Conservation (phyloP, 2,113 vertebrate species). For the Pardalotus punctatus region DNA sequence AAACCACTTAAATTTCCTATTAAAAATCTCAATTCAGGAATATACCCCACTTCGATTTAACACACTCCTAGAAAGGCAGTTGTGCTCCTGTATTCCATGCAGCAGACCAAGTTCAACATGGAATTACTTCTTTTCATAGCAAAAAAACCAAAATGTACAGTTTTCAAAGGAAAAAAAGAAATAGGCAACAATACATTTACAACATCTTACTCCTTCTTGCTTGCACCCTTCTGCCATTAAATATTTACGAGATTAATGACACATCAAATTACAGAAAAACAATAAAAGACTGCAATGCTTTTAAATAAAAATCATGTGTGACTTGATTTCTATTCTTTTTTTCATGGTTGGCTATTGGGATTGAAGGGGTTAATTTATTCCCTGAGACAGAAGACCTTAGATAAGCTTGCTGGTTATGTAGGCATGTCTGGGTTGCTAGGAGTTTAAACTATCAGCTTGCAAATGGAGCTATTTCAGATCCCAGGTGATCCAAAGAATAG, state of each 20-base stretch:
- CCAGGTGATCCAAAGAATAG: conserved; percentile 57
- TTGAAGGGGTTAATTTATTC: conserved; percentile 41
- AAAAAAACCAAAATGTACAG: not conserved
- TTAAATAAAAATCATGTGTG: not conserved
- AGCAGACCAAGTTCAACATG: not conserved
- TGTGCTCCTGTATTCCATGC: not conserved
- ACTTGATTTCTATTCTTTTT: not conserved
- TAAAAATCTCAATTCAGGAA: conserved; percentile 25
- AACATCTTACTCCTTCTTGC: not conserved
- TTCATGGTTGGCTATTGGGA: not conserved
- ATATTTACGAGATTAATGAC: not conserved
- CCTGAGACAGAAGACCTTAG: conserved; percentile 23
- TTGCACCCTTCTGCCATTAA: not conserved
- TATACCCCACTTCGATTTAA: not conserved
- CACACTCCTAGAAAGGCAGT: not conserved
- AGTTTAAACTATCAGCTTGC: conserved; percentile 55
- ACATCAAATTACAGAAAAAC: not conserved
- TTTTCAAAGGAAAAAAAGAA: not conserved
- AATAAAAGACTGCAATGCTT: not conserved
- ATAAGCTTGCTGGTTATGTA: conserved; percentile 43
- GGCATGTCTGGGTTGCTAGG: conserved; percentile 51
- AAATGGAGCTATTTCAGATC: conserved; percentile 59
- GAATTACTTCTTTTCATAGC: not conserved
- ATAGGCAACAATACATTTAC: not conserved
- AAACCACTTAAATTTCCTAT: conserved; percentile 45